These are phyloP conservation scores for Vimba vimba DNA, from an alignment of 2,113 vertebrate species.

Conservation along the genomic window DNA sequence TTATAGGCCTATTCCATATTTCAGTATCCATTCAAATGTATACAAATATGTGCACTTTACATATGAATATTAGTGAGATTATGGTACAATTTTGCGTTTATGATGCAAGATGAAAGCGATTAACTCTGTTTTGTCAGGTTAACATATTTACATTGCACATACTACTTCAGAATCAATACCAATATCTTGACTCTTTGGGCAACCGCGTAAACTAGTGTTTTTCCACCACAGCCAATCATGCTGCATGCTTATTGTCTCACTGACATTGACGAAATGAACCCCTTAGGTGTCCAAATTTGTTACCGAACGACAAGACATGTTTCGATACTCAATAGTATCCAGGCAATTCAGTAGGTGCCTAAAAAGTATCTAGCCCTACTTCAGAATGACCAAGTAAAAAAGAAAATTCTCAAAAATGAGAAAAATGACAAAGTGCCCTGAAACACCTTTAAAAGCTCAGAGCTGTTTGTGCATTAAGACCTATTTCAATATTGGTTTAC, in stretches of 20 bases:
- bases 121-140: neutral
- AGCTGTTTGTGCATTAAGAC: slow-evolving; percentile 46
- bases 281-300: too few species aligned
- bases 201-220: too few species aligned
- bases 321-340: too few species aligned
- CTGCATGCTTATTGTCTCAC: too few species aligned
- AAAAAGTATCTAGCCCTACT: too few species aligned
- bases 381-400: neutral
- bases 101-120: neutral
- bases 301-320: too few species aligned
- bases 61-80: neutral
- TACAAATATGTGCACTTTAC: neutral
- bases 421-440: slow-evolving; percentile 43
- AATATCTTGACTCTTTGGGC: too few species aligned
- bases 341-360: too few species aligned
- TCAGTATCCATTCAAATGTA: neutral
- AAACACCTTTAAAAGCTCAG: slow-evolving; percentile 38
- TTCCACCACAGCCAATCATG: too few species aligned
- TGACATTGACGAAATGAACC: too few species aligned
- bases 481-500: slow-evolving; percentile 61
- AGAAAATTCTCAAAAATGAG: slow-evolving; percentile 30
- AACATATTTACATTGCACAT: neutral
- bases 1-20: neutral
- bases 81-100: neutral
- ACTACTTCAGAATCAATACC: neutral